These are phyloP conservation scores for human DNA, from an alignment of 2,113 vertebrate species.

Conservation along the genomic window DNA sequence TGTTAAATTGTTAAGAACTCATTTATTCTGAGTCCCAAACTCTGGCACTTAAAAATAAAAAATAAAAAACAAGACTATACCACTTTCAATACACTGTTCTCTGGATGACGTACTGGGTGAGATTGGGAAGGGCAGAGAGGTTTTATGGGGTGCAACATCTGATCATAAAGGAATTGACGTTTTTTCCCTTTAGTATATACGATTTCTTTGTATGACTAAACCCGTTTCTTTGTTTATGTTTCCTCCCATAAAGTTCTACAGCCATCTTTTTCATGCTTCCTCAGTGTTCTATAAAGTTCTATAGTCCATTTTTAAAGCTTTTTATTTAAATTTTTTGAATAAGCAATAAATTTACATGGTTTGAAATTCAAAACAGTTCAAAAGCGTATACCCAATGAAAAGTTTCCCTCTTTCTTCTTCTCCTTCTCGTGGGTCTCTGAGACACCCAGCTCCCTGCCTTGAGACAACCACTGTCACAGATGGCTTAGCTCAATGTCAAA, in stretches of 20 bases:
- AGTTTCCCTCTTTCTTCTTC: not conserved
- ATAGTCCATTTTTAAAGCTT: not conserved
- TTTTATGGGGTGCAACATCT: not conserved
- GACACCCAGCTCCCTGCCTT: not conserved
- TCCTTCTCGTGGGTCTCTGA: not conserved
- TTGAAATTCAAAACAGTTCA: slow-evolving; percentile 52
- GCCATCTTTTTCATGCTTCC: slow-evolving; percentile 23
- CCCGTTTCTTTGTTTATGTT: slow-evolving; percentile 3
- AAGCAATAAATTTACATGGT: slow-evolving; percentile 14
- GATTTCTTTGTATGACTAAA: not conserved
- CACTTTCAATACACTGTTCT: not conserved
- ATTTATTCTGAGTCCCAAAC: not conserved
- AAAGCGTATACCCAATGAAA: not conserved
- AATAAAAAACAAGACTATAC: not conserved
- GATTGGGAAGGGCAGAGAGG: too few species aligned
- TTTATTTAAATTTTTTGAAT: slow-evolving; percentile 34
- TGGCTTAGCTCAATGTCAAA: not conserved
- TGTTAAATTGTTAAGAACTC: not conserved
- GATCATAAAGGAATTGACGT: not conserved
- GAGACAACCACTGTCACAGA: not conserved
- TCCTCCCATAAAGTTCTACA: not conserved
- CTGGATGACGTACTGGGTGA: not conserved
- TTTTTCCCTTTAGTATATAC: not conserved
- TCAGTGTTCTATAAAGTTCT: slow-evolving; percentile 22
- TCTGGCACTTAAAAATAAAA: not conserved